Base-by-base conservation (phyloP, 2,113 vertebrate genomes). In the Nothoprocta pentlandii region DNA sequence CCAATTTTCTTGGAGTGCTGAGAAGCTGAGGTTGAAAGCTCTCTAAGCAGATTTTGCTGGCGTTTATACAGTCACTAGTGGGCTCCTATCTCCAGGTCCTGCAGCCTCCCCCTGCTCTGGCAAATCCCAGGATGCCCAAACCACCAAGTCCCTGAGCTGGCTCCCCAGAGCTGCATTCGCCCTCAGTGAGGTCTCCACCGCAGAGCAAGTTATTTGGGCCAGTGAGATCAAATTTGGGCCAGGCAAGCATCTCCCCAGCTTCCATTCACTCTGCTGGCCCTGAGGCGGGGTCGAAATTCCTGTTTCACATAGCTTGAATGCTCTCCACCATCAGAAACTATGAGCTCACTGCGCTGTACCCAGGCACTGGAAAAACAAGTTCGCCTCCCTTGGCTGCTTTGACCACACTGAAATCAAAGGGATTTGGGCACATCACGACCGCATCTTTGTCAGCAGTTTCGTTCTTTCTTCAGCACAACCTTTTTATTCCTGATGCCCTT, bases 271-370 rank as follows among this genome's bases (percentile, higher is more conserved):
- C 47, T 63, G 62, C 69, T 39, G n/a, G 47, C 83, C 16, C 30
- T 0, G 0, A 71, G 69, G 26, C 2, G 6, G 47, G 77, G 80
- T 95, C 67, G 91, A 84, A 92, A 92, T 73, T 93, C 91, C 80
- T 89, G 91, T 93, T 94, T 81, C 49, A 89, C 95, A 76, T 89
- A 23, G 66, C 76, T 49, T 7, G 89, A 47, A 73, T 69, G 75
- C 64, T 92, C 86, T 56, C 56, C 0, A 0, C 32, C 9, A 26
- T 16, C 0, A 25, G 90, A 71, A 93, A 71, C 22, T 7, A 79
- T 94, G 94, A 94, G 70, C 86, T 95, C 95, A 92, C 1, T 2
- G 49, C 30, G 69, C 95, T 94, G 79, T 76, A 69, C 73, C 94
- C 69, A 95, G 95, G 67, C 80, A 92, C 89, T 66, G 77, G 84